phyloP scores from a whole-genome alignment of 92 coral and sea anemone species.

The Parazoanthus swiftii region DNA sequence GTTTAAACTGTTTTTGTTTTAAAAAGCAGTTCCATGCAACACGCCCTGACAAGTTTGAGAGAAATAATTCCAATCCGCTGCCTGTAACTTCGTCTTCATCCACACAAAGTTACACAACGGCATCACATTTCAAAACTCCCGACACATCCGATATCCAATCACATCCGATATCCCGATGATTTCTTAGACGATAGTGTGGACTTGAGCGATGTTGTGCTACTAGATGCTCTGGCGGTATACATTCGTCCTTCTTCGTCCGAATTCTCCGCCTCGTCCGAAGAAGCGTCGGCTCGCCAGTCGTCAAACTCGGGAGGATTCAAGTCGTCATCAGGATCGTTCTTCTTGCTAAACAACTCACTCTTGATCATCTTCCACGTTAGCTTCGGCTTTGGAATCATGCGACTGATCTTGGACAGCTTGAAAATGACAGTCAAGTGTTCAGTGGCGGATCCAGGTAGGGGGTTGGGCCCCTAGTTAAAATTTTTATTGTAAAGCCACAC shows the following conservation, averaged over 20 bases:
- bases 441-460: too few species aligned
- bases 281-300: slow-evolving; percentile 38
- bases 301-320: slow-evolving; percentile 26
- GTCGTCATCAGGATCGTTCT: slow-evolving; percentile 12
- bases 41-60: too few species aligned
- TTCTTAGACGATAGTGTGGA: not conserved
- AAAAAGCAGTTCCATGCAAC: too few species aligned
- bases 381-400: slow-evolving; percentile 29
- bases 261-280: slow-evolving; percentile 7
- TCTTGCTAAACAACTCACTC: slow-evolving; percentile 21
- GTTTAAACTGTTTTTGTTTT: too few species aligned
- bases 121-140: not conserved
- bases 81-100: too few species aligned
- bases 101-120: not conserved
- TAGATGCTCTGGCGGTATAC: not conserved
- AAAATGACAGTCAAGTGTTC: not conserved
- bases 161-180: not conserved
- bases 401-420: not conserved
- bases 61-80: too few species aligned
- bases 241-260: slow-evolving; percentile 11
- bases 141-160: not conserved
- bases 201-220: not conserved
- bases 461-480: too few species aligned
- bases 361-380: slow-evolving; percentile 41
- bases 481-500: too few species aligned